Evolutionary conservation across 2,797 vertebrate genomes (phyloP).

Genomic region (Mareca penelope): DNA sequence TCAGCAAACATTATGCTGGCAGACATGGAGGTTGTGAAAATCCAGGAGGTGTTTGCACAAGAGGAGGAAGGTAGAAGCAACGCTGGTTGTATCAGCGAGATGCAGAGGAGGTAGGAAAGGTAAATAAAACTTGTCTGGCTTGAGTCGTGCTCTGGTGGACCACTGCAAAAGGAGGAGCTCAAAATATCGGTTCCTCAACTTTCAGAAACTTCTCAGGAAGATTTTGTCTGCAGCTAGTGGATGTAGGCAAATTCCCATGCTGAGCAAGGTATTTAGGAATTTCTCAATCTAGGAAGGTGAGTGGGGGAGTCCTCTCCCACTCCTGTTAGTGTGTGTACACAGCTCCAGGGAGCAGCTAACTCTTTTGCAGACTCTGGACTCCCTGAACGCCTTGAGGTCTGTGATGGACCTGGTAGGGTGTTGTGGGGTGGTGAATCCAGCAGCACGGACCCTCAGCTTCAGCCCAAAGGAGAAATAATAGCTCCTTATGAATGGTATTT

Average conservation of each 20-base stretch:
- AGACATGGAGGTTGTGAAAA: not conserved
- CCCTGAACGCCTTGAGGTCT: not conserved
- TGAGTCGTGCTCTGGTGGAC: not conserved
- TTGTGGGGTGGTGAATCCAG: not conserved
- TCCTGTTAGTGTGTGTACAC: not conserved
- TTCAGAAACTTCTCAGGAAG: not conserved
- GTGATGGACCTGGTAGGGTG: not conserved
- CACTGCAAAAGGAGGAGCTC: not conserved
- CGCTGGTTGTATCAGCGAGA: not conserved
- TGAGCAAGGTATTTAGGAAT: no score
- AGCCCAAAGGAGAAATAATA: not conserved
- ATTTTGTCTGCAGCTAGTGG: not conserved
- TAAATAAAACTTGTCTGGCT: fast-evolving
- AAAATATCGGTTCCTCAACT: not conserved
- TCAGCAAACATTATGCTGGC: not conserved
- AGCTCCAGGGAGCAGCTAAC: not conserved
- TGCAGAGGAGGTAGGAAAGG: not conserved
- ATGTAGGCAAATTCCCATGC: not conserved
- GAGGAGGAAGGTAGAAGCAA: not conserved
- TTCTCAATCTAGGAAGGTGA: not conserved
- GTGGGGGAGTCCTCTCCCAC: not conserved
- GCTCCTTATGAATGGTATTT: not conserved
- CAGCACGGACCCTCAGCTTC: not conserved
- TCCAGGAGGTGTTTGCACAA: not conserved
- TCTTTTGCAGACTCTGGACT: not conserved